Evolutionary conservation across 2,888 invertebrate species (phyloP), one percentile per base, ranked within the genome.

Genomic region (Bellardia bayeri): DNA sequence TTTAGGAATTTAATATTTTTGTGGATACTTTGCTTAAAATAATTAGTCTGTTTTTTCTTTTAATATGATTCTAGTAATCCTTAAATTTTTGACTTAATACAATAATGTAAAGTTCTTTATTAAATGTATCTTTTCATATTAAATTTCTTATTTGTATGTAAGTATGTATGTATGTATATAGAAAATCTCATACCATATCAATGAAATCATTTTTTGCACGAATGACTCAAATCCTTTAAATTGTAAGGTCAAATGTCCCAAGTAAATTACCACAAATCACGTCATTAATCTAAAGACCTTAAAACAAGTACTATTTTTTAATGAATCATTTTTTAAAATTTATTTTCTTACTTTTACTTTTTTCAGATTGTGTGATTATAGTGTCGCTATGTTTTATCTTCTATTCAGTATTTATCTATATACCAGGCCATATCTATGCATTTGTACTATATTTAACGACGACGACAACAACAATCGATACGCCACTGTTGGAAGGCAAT

Each of bases 331-430:
- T 51, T n/a, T 37, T 9, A 54, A 66, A 68, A 16, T 58, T 58
- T 33, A 68, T 69, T n/a, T 40, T 58, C n/a, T 49, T 64, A 58
- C 58, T 45, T 71, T 63, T 51, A 37, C 16, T 71, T 80, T 61
- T 64, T 82, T 13, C 69, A 82, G 82, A 76, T 82, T 69, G 49
- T 61, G n/a, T 82, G 5, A 61, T 82, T 61, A 42, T 51, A 2
- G 40, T 54, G 13, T 69, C 61, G 1, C 16, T 82, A 30, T 49
- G 68, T 30, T 40, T 82, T 58, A 54, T 76, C 13, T 13, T 75
- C 4, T 82, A 82, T 69, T 76, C 69, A n/a, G 42, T 63, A 54
- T 82, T 37, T 66, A 42, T 69, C 23, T 82, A 30, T 54, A 69
- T 82, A 76, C 75, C 82, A 14, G 68, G 64, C 11, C 75, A 82